Percentiles rank a stretch among this genome's conserved stretches.
Conservation (phyloP, 1,140 invertebrate species). For the Diorhabda sublineata region DNA sequence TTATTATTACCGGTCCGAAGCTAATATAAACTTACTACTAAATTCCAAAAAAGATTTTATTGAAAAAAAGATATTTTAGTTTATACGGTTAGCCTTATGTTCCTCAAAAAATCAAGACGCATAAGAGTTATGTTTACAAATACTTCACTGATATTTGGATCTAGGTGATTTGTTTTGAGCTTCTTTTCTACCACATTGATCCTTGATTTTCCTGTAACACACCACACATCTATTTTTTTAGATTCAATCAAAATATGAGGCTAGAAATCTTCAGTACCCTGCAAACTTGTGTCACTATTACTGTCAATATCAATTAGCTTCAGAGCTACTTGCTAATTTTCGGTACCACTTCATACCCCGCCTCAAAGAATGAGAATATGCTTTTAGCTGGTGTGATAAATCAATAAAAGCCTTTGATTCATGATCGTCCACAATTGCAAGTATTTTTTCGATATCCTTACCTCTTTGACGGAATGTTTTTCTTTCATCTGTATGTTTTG, state of each 20-base stretch:
- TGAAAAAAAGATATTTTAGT: neutral
- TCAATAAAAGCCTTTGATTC: slow-evolving; percentile 38
- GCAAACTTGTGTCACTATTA: neutral
- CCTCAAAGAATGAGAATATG: slow-evolving; percentile 32
- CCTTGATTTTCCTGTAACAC: neutral
- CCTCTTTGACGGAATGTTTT: slow-evolving; percentile 34
- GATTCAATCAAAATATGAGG: neutral
- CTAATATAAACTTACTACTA: too few species aligned
- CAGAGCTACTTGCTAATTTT: slow-evolving; percentile 11
- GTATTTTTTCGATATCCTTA: slow-evolving; percentile 29
- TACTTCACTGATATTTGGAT: neutral
- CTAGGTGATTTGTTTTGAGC: slow-evolving; percentile 3
- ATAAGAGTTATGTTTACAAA: neutral
- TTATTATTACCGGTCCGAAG: too few species aligned
- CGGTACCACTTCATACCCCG: slow-evolving; percentile 21
- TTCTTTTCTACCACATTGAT: neutral
- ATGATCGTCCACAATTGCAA: slow-evolving; percentile 46
- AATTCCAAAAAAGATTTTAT: neutral
- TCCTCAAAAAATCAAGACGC: neutral
- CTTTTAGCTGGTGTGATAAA: slow-evolving; percentile 33
- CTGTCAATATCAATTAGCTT: neutral
- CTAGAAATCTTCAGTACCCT: neutral
- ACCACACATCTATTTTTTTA: neutral
- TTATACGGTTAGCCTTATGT: slow-evolving; percentile 4
- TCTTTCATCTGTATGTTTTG: slow-evolving; percentile 20